phyloP scores from a whole-genome alignment of 2,888 invertebrate species.

The Tetrapedia diversipes region DNA sequence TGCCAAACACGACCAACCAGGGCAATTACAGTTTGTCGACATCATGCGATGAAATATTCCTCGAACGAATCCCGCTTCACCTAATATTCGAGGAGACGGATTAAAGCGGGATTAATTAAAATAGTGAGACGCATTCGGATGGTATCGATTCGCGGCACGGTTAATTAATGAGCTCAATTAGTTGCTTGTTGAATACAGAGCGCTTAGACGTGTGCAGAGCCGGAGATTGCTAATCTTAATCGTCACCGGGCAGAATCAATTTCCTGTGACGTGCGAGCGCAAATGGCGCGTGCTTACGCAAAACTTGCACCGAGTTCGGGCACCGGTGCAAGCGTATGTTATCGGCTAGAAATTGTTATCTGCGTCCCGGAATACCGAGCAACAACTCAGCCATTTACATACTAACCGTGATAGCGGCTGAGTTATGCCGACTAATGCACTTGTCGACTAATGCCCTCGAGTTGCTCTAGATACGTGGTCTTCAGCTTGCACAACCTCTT shows the following conservation, averaged over 20 bases:
- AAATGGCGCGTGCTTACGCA: slow-evolving; percentile 11
- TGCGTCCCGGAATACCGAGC: slow-evolving; percentile 43
- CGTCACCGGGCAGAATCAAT: slow-evolving; percentile 21
- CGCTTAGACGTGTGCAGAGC: background rate
- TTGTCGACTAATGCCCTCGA: slow-evolving; percentile 59
- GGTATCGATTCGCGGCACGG: background rate
- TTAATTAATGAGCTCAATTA: slow-evolving; percentile 25
- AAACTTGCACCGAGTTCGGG: slow-evolving; percentile 24
- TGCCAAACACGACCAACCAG: too few species aligned
- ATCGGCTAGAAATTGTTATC: slow-evolving; percentile 49
- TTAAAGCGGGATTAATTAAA: background rate
- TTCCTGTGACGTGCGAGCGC: background rate
- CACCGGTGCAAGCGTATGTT: slow-evolving; percentile 15
- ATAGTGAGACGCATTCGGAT: background rate
- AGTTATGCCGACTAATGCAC: slow-evolving; percentile 73
- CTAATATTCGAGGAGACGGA: background rate
- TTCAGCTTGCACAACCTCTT: slow-evolving; percentile 5
- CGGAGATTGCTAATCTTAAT: background rate
- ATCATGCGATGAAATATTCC: too few species aligned
- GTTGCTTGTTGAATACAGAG: slow-evolving; percentile 4
- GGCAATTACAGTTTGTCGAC: too few species aligned
- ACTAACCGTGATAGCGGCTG: slow-evolving; percentile 68
- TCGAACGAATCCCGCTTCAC: too few species aligned
- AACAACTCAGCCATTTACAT: slow-evolving; percentile 76
- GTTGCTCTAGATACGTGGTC: slow-evolving; percentile 29